Evolutionary conservation across 2,797 vertebrate species (phyloP), one percentile per base, ranked within the genome.

Genomic region (Crenichthys baileyi): DNA sequence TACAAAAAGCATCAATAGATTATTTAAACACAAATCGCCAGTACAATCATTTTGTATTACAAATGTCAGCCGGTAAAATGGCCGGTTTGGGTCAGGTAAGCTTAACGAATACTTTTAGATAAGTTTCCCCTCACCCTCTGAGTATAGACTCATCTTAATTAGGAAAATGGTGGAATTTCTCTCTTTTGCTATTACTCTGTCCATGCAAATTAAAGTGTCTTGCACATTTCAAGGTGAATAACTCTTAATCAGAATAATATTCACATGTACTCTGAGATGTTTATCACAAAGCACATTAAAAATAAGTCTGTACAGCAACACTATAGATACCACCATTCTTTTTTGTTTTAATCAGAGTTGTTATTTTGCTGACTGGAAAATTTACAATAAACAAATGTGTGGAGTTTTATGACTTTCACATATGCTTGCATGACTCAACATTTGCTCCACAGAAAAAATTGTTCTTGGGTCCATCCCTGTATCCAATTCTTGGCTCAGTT

Each of bases 1-100:
- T 48, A 13, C 46, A 12, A 9, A 13, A 48, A 7, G 1, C 6
- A 18, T 60, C 7, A 31, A 61, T 61, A 31, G 16, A 18, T 31
- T 61, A 36, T 41, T 24, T 22, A 58, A 55, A n/a, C 15, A 61
- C 39, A 46, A 12, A 55, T n/a, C 15, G 46, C 18, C 7, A 7
- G 16, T 53, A 65, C 8, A 65, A 5, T 39, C 22, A 9, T 65
- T 41, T 5, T 53, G 20, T 53, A 65, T 22, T 73, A 76, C 73
- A 74, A 76, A 79, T 70, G 82, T 83, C 56, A 86, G 73, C 73
- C 2, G 74, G 73, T 70, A 12, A 70, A 80, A 44, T n/a, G 70
- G 60, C 51, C 73, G 7, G 31, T 72, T 15, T 22, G 20, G 24
- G 73, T 79, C 81, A 83, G 26, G 67, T 48, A 48, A 73, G 65